These are phyloP conservation scores for Blastobasis adustella DNA, from an alignment of 2,888 invertebrate genomes.

Conservation along the genomic window DNA sequence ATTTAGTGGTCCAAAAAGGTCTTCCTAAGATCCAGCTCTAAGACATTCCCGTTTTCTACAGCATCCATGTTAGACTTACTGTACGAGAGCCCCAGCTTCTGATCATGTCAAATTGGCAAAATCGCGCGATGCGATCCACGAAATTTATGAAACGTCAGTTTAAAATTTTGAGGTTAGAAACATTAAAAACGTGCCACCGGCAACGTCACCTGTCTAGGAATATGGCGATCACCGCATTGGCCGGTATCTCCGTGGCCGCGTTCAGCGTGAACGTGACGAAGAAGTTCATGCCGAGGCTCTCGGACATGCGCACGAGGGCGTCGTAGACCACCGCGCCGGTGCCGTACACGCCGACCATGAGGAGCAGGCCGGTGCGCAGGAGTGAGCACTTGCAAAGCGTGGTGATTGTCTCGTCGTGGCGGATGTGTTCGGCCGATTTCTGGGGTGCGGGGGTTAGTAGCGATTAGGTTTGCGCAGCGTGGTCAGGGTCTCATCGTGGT, in stretches of 20 bases:
- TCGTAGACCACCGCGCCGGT: conserved; percentile 55
- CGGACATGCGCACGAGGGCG: conserved; percentile 60
- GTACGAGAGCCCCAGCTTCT: no score
- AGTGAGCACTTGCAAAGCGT: conserved; percentile 38
- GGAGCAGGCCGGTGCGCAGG: conserved; percentile 38
- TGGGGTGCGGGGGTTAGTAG: conserved; percentile 14
- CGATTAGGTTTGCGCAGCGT: no score
- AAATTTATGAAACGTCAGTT: no score
- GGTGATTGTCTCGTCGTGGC: conserved; percentile 37
- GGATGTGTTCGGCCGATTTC: conserved; percentile 46
- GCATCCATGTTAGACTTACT: no score
- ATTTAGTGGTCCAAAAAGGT: background rate
- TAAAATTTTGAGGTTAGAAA: no score
- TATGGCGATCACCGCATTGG: conserved; percentile 47
- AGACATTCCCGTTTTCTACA: no score
- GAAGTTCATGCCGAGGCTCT: conserved; percentile 58
- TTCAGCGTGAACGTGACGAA: conserved; percentile 60
- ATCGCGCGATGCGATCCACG: no score
- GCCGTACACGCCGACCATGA: conserved; percentile 52
- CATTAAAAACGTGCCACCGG: no score
- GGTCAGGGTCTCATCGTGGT: conserved; percentile 37
- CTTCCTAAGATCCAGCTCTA: no score
- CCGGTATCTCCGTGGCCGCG: conserved; percentile 61
- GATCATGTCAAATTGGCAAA: no score
- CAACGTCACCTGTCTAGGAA: conserved; percentile 47